Evolutionary conservation across 1,140 invertebrate genomes (phyloP).

Genomic region (Varroa destructor): DNA sequence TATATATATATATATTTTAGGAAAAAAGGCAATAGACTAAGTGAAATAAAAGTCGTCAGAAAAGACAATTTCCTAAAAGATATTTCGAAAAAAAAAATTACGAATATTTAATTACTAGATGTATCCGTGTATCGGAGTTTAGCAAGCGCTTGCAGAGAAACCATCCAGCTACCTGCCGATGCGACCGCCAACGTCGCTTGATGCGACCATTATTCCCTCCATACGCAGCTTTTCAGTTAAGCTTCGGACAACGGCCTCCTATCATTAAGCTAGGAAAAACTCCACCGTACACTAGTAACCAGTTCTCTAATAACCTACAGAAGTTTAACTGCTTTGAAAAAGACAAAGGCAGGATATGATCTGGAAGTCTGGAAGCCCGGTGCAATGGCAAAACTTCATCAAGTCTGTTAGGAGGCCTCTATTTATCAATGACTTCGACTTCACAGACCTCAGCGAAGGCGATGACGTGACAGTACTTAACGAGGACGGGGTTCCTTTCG

Average conservation of each 20-base stretch:
- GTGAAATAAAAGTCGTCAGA: no score
- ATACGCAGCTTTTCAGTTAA: not conserved
- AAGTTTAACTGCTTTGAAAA: not conserved
- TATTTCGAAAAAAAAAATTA: no score
- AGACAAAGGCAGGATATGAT: conserved; percentile 30
- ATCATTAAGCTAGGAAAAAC: not conserved
- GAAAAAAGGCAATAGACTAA: no score
- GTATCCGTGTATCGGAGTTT: no score
- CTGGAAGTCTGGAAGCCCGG: conserved; percentile 29
- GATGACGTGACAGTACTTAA: conserved; percentile 46
- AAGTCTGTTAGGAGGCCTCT: conserved; percentile 65
- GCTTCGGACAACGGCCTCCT: not conserved
- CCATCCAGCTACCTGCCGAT: not conserved
- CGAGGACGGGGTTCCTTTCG: conserved; percentile 37
- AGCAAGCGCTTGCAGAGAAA: conserved; percentile 13
- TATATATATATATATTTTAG: no score
- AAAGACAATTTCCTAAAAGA: no score
- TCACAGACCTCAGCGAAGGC: conserved; percentile 67
- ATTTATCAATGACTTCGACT: conserved; percentile 85
- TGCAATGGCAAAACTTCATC: conserved; percentile 84
- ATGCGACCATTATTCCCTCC: conserved; percentile 2
- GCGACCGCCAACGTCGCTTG: conserved; percentile 7
- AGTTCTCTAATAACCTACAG: conserved; percentile 13
- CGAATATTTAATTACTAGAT: no score
- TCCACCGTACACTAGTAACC: not conserved